Base-by-base conservation (phyloP, 2,888 invertebrate species). In the Nomada flava region DNA sequence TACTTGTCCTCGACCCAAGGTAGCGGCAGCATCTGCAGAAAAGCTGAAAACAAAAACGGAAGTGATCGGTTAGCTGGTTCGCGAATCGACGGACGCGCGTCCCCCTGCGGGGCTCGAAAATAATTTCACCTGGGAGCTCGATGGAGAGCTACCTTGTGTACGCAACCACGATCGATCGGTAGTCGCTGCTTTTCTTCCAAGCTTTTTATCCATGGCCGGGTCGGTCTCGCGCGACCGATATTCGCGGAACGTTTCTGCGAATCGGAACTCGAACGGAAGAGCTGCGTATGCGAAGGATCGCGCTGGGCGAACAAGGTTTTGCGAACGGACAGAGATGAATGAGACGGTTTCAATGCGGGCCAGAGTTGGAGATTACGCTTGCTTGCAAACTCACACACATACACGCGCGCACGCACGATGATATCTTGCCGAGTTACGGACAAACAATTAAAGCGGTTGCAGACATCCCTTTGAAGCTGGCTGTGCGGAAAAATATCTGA, bases 31-130 rank as follows among this genome's bases (percentile, higher is more conserved):
- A 87, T 76, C 80, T 88, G 88, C 18, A 90, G 87, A 60, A 88
- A 86, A 3, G 84, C 91, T 91, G 90, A 60, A 91, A 91, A 91
- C 73, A 90, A 71, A 88, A 74, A 87, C 67, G 83, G 80, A 80
- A 81, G 69, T 18, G 44, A 18, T 23, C 57, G 79, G 57, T 87
- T 87, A 87, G 86, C 50, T 23, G 26, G 42, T n/a, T 65, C 44
- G n/a, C 2, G 62, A 20, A n/a, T n/a, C n/a, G 13, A 10, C 10
- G 29, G n/a, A 15, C 13, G n/a, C 50, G 18, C 44, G 9, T 29
- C 55, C 55, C 23, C 70, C 47, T 20, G 65, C 44, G 68, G 59
- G 60, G 73, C 65, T 68, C 53, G 44, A 50, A 23, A 7, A 36
- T 7, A 36, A 47, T 47, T 47, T 47, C 47, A 47, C 47, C 15